Evolutionary conservation across 2,797 vertebrate genomes (phyloP).

Genomic region (Crenuchus spilurus): DNA sequence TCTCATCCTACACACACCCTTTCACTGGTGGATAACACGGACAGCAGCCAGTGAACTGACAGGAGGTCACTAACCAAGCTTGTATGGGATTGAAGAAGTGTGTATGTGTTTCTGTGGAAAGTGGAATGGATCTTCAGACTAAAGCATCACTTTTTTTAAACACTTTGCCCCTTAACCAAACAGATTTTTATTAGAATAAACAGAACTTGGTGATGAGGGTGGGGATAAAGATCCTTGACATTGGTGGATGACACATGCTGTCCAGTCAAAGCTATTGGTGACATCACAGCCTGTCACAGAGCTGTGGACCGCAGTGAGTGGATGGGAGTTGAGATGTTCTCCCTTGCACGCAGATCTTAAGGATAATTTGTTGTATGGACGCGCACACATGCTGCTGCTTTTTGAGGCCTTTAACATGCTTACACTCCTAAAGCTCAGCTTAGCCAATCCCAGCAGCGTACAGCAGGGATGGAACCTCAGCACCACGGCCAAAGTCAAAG

Average conservation of each 20-base stretch:
- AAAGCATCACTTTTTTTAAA: slow-evolving; percentile 9
- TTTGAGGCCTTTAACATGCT: neutral
- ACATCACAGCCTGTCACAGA: neutral
- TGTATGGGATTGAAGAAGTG: too few species aligned
- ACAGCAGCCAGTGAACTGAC: slow-evolving; percentile 86
- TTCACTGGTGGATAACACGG: slow-evolving; percentile 89
- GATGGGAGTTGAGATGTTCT: too few species aligned
- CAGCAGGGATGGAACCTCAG: too few species aligned
- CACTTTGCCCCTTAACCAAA: slow-evolving; percentile 21
- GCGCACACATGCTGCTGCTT: neutral
- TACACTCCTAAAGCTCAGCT: too few species aligned
- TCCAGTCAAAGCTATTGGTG: neutral
- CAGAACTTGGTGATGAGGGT: neutral
- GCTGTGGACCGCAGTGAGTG: neutral
- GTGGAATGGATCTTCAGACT: neutral
- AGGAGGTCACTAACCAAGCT: neutral
- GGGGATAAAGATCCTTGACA: too few species aligned
- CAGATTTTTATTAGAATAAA: slow-evolving; percentile 16
- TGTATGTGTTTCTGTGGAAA: slow-evolving; percentile 20
- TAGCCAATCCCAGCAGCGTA: too few species aligned
- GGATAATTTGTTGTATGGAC: neutral
- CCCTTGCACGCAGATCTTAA: neutral
- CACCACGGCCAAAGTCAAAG: slow-evolving; percentile 70
- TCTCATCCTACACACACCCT: slow-evolving; percentile 83
- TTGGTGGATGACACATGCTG: neutral